Percentiles rank a stretch among this genome's conserved stretches.
phyloP scores from a whole-genome alignment of 2,113 vertebrate genomes.

The Clarias macrocephalus region DNA sequence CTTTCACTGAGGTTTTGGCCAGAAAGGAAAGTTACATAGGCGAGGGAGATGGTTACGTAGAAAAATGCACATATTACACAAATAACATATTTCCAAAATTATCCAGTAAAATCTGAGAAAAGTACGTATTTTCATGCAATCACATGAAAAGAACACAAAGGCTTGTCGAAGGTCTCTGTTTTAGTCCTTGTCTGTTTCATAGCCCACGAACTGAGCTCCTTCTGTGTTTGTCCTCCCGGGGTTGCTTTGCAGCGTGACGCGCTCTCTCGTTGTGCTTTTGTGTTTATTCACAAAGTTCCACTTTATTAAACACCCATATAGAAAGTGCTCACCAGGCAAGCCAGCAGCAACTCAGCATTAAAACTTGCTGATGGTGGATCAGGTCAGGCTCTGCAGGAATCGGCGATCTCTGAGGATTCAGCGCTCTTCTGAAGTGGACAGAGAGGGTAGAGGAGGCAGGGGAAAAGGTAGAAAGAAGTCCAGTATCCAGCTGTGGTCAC shows the following conservation, averaged over 20 bases:
- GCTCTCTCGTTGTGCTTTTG: slow-evolving; percentile 36
- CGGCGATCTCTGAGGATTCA: slow-evolving; percentile 1
- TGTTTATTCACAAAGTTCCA: slow-evolving; percentile 32
- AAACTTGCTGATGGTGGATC: slow-evolving; percentile 30
- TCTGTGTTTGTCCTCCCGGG: slow-evolving; percentile 18
- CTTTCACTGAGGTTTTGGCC: slow-evolving; percentile 58
- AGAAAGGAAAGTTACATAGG: slow-evolving; percentile 43
- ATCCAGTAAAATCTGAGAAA: slow-evolving; percentile 16
- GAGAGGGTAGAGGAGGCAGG: neutral
- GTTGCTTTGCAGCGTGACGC: neutral
- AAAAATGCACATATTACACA: slow-evolving; percentile 63
- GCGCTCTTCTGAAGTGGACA: neutral
- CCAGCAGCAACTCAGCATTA: slow-evolving; percentile 21
- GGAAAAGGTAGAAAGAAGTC: slow-evolving; percentile 49
- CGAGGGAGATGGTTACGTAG: slow-evolving; percentile 44
- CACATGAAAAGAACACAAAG: slow-evolving; percentile 13
- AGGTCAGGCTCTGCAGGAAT: slow-evolving; percentile 15
- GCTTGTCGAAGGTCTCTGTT: slow-evolving; percentile 10
- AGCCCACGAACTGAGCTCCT: slow-evolving; percentile 26
- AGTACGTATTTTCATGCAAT: neutral
- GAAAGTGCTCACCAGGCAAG: slow-evolving; percentile 12
- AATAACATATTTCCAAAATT: slow-evolving; percentile 55
- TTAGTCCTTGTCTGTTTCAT: slow-evolving; percentile 30
- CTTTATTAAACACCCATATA: slow-evolving; percentile 26
- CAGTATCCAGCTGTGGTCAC: slow-evolving; percentile 55